Conservation (phyloP, 2,797 vertebrate genomes). For the Benthosema pterotum region DNA sequence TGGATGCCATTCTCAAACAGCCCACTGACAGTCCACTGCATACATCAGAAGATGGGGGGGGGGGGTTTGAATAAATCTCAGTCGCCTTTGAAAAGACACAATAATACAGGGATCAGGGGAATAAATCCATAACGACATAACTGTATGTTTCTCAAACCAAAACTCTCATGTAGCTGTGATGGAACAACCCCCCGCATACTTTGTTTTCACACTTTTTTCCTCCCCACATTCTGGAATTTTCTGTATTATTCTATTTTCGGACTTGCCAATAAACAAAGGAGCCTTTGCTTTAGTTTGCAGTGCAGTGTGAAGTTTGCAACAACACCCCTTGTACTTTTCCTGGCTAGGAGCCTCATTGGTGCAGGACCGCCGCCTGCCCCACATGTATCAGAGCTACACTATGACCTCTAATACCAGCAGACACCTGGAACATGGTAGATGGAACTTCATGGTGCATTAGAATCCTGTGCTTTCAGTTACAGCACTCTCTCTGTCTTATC, state of each 20-base stretch:
- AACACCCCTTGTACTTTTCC: slow-evolving; percentile 30
- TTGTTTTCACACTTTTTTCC: not conserved
- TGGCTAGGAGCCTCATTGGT: slow-evolving; percentile 22
- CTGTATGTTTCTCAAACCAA: no score
- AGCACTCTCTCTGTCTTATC: no score
- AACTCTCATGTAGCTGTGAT: no score
- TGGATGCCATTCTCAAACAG: no score
- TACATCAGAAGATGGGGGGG: not conserved
- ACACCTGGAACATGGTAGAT: no score
- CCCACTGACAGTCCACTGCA: not conserved
- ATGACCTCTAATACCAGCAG: no score
- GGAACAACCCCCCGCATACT: not conserved
- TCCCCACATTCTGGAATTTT: slow-evolving; percentile 45
- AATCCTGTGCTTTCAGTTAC: no score
- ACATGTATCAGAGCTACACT: no score
- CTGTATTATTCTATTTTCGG: slow-evolving; percentile 54
- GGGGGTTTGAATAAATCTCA: not conserved
- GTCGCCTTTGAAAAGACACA: not conserved
- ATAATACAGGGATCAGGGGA: not conserved
- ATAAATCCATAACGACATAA: not conserved
- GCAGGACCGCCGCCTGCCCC: slow-evolving; percentile 19
- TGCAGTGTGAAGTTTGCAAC: slow-evolving; percentile 31
- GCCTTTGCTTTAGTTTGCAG: slow-evolving; percentile 25
- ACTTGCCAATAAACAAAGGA: slow-evolving; percentile 54
- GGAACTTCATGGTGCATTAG: no score